Evolutionary conservation across 1,140 invertebrate species (phyloP).

Genomic region (Drosophila kanapiae): DNA sequence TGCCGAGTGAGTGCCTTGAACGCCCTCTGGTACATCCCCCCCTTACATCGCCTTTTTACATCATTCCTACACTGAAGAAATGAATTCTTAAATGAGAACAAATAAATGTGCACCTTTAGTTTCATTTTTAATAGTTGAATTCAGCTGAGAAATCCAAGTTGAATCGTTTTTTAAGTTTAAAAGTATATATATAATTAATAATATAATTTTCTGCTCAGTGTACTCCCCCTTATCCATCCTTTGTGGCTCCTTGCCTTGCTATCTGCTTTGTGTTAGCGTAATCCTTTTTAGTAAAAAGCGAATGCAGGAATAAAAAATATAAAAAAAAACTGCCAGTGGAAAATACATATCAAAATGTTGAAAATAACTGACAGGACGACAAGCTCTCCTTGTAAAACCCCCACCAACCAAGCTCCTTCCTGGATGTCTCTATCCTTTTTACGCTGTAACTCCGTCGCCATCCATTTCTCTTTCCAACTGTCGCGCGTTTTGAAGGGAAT

Average conservation of each 20-base stretch:
- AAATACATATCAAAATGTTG: slow-evolving; percentile 74
- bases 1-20: slow-evolving; percentile 15
- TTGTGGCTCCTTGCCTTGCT: slow-evolving; percentile 41
- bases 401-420: not conserved
- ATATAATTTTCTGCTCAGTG: not conserved
- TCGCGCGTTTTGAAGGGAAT: slow-evolving; percentile 72
- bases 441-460: slow-evolving; percentile 25
- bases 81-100: not conserved
- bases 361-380: slow-evolving; percentile 76
- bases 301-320: slow-evolving; percentile 50
- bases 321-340: slow-evolving; percentile 28
- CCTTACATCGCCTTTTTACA: not conserved
- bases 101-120: not conserved
- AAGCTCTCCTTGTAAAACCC: slow-evolving; percentile 10
- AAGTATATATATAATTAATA: rapidly evolving
- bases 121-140: rapidly evolving
- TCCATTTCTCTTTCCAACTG: slow-evolving; percentile 59
- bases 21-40: not conserved
- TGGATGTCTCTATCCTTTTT: slow-evolving; percentile 24
- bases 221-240: slow-evolving; percentile 2
- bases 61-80: not conserved
- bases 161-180: too few relatives aligned
- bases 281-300: slow-evolving; percentile 73
- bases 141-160: rapidly evolving
- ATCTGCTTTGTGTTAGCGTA: slow-evolving; percentile 73